A percentile compares a stretch with the other conserved stretches of the same genome.
Conservation (phyloP, 2,888 invertebrate genomes). For the Papilio demoleus region DNA sequence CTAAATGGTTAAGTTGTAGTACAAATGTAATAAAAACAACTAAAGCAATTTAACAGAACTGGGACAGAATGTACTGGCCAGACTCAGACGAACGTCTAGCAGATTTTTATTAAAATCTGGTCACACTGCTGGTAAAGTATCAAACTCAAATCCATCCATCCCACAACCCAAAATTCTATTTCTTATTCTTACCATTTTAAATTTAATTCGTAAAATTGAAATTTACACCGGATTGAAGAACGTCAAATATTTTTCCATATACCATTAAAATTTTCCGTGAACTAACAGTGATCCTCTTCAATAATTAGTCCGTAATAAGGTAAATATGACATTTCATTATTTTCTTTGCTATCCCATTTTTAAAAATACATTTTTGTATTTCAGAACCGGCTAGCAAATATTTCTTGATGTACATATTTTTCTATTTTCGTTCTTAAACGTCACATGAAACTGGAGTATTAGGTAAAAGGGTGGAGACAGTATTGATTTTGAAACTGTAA, state of each 20-base stretch:
- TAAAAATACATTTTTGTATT: constrained; percentile 7
- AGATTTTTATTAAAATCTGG: constrained; percentile 11
- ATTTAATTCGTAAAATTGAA: neutral
- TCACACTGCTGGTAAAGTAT: constrained; percentile 7
- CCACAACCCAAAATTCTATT: constrained; percentile 6
- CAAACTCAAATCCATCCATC: constrained; percentile 15
- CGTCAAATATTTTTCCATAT: neutral
- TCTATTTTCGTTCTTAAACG: constrained; percentile 12
- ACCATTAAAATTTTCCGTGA: neutral
- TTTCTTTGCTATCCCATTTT: constrained; percentile 17
- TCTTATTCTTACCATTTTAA: neutral
- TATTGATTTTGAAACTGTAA: constrained; percentile 24
- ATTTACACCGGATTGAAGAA: neutral
- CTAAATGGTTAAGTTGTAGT: too few species aligned
- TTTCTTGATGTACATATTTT: constrained; percentile 4
- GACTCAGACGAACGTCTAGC: neutral
- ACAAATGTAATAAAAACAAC: too few species aligned
- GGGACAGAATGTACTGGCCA: neutral
- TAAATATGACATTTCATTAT: constrained; percentile 23
- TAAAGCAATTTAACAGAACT: too few species aligned
- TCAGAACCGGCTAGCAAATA: neutral
- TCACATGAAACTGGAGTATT: constrained; percentile 8
- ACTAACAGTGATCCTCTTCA: neutral
- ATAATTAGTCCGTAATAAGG: constrained; percentile 7
- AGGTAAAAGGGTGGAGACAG: constrained; percentile 19